These are phyloP conservation scores for Eutrigla gurnardus DNA, from an alignment of 2,797 vertebrate species.

Conservation along the genomic window DNA sequence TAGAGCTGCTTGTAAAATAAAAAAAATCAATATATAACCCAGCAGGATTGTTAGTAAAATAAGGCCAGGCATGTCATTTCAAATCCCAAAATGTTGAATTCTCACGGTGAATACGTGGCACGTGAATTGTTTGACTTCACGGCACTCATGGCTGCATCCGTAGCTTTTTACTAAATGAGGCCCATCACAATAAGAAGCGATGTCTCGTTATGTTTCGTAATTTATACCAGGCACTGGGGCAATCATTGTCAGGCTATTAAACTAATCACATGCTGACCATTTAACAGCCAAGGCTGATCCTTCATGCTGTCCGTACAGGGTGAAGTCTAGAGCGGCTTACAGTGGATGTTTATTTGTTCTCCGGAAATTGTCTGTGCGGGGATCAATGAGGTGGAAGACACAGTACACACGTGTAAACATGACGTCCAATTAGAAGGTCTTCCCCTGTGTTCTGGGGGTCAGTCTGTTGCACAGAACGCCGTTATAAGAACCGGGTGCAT, in stretches of 20 bases:
- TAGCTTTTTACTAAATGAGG: slow-evolving; percentile 21
- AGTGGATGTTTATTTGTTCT: slow-evolving; percentile 50
- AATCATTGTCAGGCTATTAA: slow-evolving; percentile 64
- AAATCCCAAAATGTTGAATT: not conserved
- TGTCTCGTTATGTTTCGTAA: slow-evolving; percentile 58
- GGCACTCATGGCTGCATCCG: slow-evolving; percentile 5
- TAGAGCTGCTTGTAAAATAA: not conserved
- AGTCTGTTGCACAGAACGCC: slow-evolving; percentile 40
- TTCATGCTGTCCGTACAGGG: slow-evolving; percentile 53
- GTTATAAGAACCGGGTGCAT: slow-evolving; percentile 63
- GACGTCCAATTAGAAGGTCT: slow-evolving; percentile 40
- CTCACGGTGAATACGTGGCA: not conserved
- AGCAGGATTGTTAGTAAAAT: not conserved
- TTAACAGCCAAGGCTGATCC: slow-evolving; percentile 61
- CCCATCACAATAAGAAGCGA: slow-evolving; percentile 40
- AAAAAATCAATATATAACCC: not conserved
- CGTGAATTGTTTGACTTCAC: slow-evolving; percentile 8
- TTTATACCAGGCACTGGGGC: slow-evolving; percentile 57
- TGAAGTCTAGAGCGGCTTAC: slow-evolving; percentile 47
- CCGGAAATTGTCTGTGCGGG: slow-evolving; percentile 28
- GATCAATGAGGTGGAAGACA: slow-evolving; percentile 75
- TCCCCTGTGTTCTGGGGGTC: slow-evolving; percentile 27
- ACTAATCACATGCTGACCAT: slow-evolving; percentile 70
- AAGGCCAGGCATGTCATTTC: not conserved
- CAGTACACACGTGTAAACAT: slow-evolving; percentile 35